Evolutionary conservation across 2,113 vertebrate species (phyloP).

Genomic region (Festucalex cinctus): DNA sequence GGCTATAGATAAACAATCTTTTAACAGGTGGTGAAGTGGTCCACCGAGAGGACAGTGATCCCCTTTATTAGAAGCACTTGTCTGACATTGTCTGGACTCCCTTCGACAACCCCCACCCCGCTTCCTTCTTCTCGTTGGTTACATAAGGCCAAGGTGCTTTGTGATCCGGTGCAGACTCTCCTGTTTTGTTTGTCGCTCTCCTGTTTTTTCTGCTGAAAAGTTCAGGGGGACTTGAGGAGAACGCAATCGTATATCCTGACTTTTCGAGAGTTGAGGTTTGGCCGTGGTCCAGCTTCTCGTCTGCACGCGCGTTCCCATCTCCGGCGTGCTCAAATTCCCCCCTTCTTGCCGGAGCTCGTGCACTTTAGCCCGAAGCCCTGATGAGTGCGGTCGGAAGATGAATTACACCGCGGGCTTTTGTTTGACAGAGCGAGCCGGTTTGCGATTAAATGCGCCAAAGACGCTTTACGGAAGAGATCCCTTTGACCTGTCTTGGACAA

Average conservation of each 20-base stretch:
- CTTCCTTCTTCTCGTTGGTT: constrained; percentile 32
- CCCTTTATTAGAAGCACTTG: constrained; percentile 69
- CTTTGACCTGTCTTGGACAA: constrained; percentile 51
- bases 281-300: constrained; percentile 63
- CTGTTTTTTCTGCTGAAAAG: constrained; percentile 29
- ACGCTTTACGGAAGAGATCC: constrained; percentile 35
- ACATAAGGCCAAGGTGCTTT: constrained; percentile 50
- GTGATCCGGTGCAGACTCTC: constrained; percentile 60
- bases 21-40: constrained; percentile 65
- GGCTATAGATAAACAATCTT: constrained; percentile 62
- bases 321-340: constrained; percentile 52
- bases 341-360: constrained; percentile 48
- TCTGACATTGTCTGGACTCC: constrained; percentile 38
- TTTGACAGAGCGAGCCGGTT: constrained; percentile 61
- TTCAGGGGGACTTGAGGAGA: constrained; percentile 31
- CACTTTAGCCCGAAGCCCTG: constrained; percentile 38
- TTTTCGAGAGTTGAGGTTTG: constrained; percentile 57
- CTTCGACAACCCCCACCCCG: constrained; percentile 14
- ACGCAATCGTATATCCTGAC: constrained; percentile 52
- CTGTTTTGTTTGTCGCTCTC: constrained; percentile 42
- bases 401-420: constrained; percentile 59
- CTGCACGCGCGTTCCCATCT: constrained; percentile 62
- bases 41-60: constrained; percentile 59
- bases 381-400: constrained; percentile 62
- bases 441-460: constrained; percentile 47